Evolutionary conservation across 2,888 invertebrate species (phyloP).

Genomic region (Folsomia candida): DNA sequence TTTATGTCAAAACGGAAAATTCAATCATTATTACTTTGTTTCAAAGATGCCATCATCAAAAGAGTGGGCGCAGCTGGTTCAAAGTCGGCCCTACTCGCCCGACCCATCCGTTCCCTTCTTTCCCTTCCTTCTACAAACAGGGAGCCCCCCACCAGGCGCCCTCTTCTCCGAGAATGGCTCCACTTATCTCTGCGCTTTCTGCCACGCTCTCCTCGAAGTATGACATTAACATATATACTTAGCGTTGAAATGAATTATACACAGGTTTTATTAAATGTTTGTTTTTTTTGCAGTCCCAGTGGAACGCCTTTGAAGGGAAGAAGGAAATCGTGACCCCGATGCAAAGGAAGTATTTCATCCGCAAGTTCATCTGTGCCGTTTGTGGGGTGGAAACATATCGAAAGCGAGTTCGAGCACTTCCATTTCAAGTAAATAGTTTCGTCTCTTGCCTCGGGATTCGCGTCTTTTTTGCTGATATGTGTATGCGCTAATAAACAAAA

Average conservation of each 20-base stretch:
- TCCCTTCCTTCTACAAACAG: conserved; percentile 43
- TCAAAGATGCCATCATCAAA: conserved; percentile 44
- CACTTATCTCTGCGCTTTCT: conserved; percentile 89
- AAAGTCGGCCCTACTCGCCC: conserved; percentile 22
- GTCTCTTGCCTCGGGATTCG: too few species aligned
- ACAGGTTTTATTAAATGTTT: too few species aligned
- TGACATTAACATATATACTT: too few species aligned
- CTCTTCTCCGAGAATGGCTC: conserved; percentile 77
- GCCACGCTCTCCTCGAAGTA: conserved; percentile 76
- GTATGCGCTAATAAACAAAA: too few species aligned
- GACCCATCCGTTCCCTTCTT: conserved; percentile 31
- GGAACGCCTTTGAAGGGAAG: conserved; percentile 67
- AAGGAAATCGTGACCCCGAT: conserved; percentile 37
- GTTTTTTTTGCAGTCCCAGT: conserved; percentile 80
- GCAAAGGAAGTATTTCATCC: conserved; percentile 80
- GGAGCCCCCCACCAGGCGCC: conserved; percentile 34
- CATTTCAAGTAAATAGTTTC: conserved; percentile 78
- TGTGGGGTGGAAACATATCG: conserved; percentile 87
- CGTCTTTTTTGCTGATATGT: too few species aligned
- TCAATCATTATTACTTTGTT: neutral
- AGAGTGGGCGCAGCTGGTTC: conserved; percentile 48
- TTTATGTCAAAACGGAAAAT: too few species aligned
- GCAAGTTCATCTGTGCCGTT: conserved; percentile 89
- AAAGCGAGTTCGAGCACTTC: conserved; percentile 78
- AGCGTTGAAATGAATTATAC: too few species aligned